Base-by-base conservation (phyloP, 2,888 invertebrate species). In the Scotopteryx bipunctaria region DNA sequence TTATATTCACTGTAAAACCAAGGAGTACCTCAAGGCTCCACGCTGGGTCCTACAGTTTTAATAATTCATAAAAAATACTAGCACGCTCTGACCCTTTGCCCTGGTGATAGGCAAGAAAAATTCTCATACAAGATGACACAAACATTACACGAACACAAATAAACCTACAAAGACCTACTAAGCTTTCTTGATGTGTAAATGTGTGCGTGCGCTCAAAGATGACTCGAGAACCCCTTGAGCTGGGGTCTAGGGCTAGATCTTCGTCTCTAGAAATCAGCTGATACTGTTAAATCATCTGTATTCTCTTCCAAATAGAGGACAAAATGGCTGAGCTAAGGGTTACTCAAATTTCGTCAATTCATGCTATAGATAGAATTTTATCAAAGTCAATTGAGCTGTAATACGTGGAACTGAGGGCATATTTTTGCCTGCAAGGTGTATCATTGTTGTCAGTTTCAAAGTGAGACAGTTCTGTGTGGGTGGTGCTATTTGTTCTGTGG, bases 171-270 rank as follows among this genome's bases (percentile, higher is more conserved):
- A 54, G 47, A 54, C 38, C 40, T 29, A 41, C 38, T 47, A 33
- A 48, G 44, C 40, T 44, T 32, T 19, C 44, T 37, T 53, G 9
- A 36, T 40, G 48, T 50, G 27, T 13, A 38, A 33, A 41, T 45
- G 51, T 50, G 58, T 60, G 78, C 77, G 78, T 69, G 75, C 67
- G 72, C 77, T 79, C 76, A 79, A 77, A 78, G 81, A 82, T 81
- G 76, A 67, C 81, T 80, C 86, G 88, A 85, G 70, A 66, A 63
- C 82, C 84, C 84, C 85, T 84, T 81, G 69, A n/a, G 79, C 81
- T 64, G 63, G 73, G 73, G 75, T 35, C 32, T 48, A 27, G 13
- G 9, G 21, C 9, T 27, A n/a, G n/a, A 19, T 27, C 4, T 9
- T 21, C 23, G 29, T 45, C 51, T 36, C 51, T 46, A 8, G 2